Base-by-base conservation (phyloP, 2,113 vertebrate species). In the Cryptomyrus ogoouensis region DNA sequence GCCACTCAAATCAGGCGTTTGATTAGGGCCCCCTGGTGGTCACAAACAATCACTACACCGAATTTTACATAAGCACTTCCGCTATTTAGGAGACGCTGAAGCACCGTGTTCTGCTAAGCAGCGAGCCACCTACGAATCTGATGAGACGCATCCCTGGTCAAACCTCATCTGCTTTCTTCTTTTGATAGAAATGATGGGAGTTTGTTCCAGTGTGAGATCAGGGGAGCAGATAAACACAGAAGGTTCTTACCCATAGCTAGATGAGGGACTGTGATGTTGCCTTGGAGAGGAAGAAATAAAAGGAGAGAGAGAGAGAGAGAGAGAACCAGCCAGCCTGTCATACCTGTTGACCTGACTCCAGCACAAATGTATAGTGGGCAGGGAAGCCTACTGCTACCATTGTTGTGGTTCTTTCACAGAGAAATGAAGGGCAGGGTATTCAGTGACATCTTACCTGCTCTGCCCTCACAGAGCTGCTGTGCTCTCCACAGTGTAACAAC, bases 191-290 rank as follows among this genome's bases (percentile, higher is more conserved):
- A 27, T 35, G 27, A 12, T 3, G 8, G 13, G 70, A 17, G 49
- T 50, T 50, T 13, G n/a, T 27, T 70, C 66, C 66, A 31, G 70
- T 42, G 77, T 46, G 35, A 2, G 6, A 39, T 46, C 35, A 19
- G 5, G 42, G 39, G 35, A 84, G 44, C 19, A 46, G 17, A n/a
- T 44, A 19, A 84, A 44, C 44, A 84, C 83, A n/a, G 83, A 84
- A 8, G 42, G 52, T 89, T 89, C 94, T 94, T 90, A 95, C 93
- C 93, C 0, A 90, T 42, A 12, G 94, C 91, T 0, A 94, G 77
- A 9, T 90, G 91, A 91, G 91, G 77, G 87, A 92, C 70, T 8
- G 94, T 94, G 66, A 92, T 24, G 88, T 93, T 94, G 24, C 90
- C 92, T 77, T 89, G 3, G 2, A 90, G 19, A 83, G n/a, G 17